Base-by-base conservation (phyloP, 2,888 invertebrate genomes). In the Choreutis nemorana region DNA sequence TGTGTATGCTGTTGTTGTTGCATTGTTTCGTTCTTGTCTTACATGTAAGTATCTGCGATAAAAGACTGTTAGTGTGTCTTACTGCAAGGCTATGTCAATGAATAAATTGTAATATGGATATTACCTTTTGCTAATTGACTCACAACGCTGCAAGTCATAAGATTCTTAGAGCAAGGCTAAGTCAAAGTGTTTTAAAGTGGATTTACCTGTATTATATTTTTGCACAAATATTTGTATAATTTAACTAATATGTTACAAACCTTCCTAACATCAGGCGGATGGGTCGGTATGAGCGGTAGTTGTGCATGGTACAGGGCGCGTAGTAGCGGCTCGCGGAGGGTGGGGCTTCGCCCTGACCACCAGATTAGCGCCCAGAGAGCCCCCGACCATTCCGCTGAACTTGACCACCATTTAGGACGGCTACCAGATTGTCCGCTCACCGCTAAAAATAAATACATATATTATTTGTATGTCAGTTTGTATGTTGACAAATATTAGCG, bases 361-460 rank as follows among this genome's bases (percentile, higher is more conserved):
- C 64, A 62, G 48, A 66, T 58, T 55, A 71, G 48, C 48, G 67
- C 63, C 43, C 54, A 53, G 42, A 75, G 61, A 41, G 57, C 49
- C 20, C 36, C 37, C 42, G 43, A 52, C 60, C 64, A 65, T 47
- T 62, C 66, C 34, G 51, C 53, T 12, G 29, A 14, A 29, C 48
- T 42, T 44, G 48, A 52, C 67, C 67, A 66, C 63, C 68, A 62
- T 40, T 53, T 53, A 12, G 54, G 43, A 4, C 59, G 52, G 9
- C 42, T 14, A 1, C 36, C 37, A n/a, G 44, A 33, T 23, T 32
- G 22, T 10, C 51, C 61, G 38, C 57, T 53, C 33, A 54, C 55
- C 9, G 55, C 65, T 62, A 21, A 7, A 5, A 10, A 31, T 3
- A 2, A 16, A 11, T 13, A 7, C 28, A 12, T 11, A 4, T 3